phyloP scores from a whole-genome alignment of 2,797 vertebrate genomes.

The Acanthurus tractus region DNA sequence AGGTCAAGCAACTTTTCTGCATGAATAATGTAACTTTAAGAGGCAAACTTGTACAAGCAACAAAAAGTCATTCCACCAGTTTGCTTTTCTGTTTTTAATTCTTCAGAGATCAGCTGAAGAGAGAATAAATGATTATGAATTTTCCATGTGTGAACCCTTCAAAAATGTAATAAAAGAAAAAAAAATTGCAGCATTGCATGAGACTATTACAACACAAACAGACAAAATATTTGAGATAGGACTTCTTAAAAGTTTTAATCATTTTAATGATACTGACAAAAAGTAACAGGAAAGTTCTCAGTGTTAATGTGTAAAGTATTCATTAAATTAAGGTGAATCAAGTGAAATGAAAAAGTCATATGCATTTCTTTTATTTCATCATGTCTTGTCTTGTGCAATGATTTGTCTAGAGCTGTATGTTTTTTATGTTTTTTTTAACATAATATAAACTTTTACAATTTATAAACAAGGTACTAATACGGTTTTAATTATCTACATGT shows the following conservation, averaged over 20 bases:
- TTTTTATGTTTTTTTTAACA: slow-evolving; percentile 61
- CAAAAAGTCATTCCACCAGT: not conserved
- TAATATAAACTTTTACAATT: slow-evolving; percentile 69
- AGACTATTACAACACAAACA: slow-evolving; percentile 33
- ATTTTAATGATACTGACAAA: slow-evolving; percentile 76
- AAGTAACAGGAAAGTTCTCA: slow-evolving; percentile 76
- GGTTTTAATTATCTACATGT: slow-evolving; percentile 61
- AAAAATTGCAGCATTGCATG: not conserved
- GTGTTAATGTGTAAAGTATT: slow-evolving; percentile 76
- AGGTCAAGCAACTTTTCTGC: slow-evolving; percentile 35
- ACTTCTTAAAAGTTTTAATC: slow-evolving; percentile 70
- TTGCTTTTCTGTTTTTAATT: slow-evolving; percentile 7
- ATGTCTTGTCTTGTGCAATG: slow-evolving; percentile 67
- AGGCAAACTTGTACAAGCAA: slow-evolving; percentile 22
- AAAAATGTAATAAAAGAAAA: not conserved
- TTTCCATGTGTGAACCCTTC: not conserved
- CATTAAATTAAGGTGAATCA: slow-evolving; percentile 69
- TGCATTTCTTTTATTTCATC: slow-evolving; percentile 45
- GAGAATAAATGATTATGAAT: not conserved
- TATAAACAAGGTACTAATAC: slow-evolving; percentile 72
- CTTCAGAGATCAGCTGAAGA: not conserved
- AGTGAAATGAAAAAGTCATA: slow-evolving; percentile 64
- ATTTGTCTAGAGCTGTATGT: slow-evolving; percentile 76
- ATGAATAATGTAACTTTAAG: slow-evolving; percentile 56
- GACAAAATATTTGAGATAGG: slow-evolving; percentile 38